phyloP scores from a whole-genome alignment of 2,797 vertebrate genomes.

The Mustela erminea region DNA sequence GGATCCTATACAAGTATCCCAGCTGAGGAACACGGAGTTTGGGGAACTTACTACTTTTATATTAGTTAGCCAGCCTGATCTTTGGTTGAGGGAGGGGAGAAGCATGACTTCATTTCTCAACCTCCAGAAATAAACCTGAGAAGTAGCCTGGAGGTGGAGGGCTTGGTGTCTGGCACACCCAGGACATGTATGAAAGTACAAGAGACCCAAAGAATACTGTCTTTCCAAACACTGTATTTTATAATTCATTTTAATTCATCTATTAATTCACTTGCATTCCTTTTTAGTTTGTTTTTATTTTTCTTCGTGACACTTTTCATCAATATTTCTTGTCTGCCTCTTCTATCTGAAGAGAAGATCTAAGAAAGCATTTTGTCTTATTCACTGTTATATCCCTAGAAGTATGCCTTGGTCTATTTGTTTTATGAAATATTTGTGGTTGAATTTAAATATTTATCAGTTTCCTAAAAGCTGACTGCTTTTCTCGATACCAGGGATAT shows the following conservation, averaged over 20 bases:
- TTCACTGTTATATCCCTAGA: neutral
- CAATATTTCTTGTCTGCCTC: neutral
- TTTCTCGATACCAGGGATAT: neutral
- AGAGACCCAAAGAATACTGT: neutral
- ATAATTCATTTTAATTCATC: neutral
- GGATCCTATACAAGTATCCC: no score
- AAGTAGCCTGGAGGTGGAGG: neutral
- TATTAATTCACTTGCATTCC: neutral
- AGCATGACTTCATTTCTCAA: neutral
- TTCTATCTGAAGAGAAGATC: neutral
- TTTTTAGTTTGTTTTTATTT: neutral
- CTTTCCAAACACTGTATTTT: neutral
- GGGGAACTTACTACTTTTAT: neutral
- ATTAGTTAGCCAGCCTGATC: neutral
- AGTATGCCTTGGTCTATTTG: neutral
- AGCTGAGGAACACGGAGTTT: neutral
- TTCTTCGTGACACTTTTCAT: neutral
- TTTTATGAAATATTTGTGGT: neutral
- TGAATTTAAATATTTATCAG: neutral
- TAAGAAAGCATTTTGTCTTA: neutral
- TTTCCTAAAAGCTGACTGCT: neutral
- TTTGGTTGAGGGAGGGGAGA: neutral
- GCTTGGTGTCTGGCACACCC: neutral
- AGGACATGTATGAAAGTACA: neutral
- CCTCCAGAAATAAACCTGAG: neutral